Base-by-base conservation (phyloP, 1,140 invertebrate genomes). In the Paralvinella palmiformis region DNA sequence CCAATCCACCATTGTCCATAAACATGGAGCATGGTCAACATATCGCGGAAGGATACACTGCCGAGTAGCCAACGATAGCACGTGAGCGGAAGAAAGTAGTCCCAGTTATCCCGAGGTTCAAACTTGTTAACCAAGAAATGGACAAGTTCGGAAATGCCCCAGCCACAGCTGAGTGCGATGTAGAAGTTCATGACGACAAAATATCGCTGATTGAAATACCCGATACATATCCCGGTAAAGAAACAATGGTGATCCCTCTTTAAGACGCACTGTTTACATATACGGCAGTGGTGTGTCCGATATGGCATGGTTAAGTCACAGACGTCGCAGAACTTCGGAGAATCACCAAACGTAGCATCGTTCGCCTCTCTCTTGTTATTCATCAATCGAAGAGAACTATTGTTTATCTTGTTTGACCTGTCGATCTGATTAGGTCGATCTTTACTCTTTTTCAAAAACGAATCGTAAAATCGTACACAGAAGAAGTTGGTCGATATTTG, bases 191-290 rank as follows among this genome's bases (percentile, higher is more conserved):
- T 4, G 13, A 60, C 58, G 20, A 44, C 24, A 29, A 60, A 60
- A 29, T 60, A 60, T 41, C 37, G 84, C 69, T 90, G 87, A 79
- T 96, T 96, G 56, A 85, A 84, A 74, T 92, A 88, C 1, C 93
- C 94, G 22, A 96, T 83, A 79, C 94, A 96, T 71, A 87, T 88
- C 17, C 87, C 88, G 27, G 89, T 88, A 76, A 96, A 96, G 37
- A 88, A 87, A 74, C 94, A 97, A 75, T 98, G 94, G 80, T 97
- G 94, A 76, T 97, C 93, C 70, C 93, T 84, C 76, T 72, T 72
- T 58, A 75, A 62, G 3, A 73, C 67, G 56, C 73, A 75, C n/a
- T 7, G 61, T 20, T 67, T 55, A 52, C 73, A 75, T 31, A 71
- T 15, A 0, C 59, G 37, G 50, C 73, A 75, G 59, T 75, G 73